Conservation (phyloP, 2,888 invertebrate species). For the Phalera bucephala region DNA sequence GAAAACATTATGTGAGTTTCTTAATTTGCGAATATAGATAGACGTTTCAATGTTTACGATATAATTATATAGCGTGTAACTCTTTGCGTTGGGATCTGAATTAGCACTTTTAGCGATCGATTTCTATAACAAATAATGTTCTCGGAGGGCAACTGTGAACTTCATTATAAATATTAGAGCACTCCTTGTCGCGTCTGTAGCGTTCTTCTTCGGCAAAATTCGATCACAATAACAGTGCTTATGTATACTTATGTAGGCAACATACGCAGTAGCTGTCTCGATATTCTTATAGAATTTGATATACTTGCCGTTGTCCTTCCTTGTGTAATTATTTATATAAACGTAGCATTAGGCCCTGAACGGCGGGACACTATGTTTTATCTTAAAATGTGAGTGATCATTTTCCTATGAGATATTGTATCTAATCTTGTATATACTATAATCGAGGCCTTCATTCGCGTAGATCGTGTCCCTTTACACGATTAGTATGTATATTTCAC, state of each 20-base stretch:
- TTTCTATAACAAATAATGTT: constrained; percentile 21
- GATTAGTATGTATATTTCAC: constrained; percentile 51
- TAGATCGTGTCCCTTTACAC: constrained; percentile 42
- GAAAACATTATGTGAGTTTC: constrained; percentile 45
- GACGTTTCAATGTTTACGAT: constrained; percentile 41
- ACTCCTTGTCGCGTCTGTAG: constrained; percentile 1
- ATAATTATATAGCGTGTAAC: constrained; percentile 26
- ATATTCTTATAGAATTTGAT: constrained; percentile 1
- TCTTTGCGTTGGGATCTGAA: constrained; percentile 20
- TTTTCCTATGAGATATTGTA: constrained; percentile 55
- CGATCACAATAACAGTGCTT: constrained; percentile 6
- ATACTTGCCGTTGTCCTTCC: not conserved
- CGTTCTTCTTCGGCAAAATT: constrained; percentile 15
- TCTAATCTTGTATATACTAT: constrained; percentile 55
- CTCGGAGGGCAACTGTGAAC: not conserved
- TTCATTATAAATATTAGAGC: not conserved
- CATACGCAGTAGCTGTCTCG: no score
- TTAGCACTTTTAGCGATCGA: constrained; percentile 17
- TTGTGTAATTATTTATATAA: not conserved
- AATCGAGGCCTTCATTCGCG: constrained; percentile 75
- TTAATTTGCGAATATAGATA: constrained; percentile 52
- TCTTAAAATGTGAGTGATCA: constrained; percentile 50
- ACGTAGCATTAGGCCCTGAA: no score
- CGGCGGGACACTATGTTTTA: constrained; percentile 20
- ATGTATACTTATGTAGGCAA: no score